phyloP scores from a whole-genome alignment of 2,888 invertebrate genomes.

The Nasonia oneida region DNA sequence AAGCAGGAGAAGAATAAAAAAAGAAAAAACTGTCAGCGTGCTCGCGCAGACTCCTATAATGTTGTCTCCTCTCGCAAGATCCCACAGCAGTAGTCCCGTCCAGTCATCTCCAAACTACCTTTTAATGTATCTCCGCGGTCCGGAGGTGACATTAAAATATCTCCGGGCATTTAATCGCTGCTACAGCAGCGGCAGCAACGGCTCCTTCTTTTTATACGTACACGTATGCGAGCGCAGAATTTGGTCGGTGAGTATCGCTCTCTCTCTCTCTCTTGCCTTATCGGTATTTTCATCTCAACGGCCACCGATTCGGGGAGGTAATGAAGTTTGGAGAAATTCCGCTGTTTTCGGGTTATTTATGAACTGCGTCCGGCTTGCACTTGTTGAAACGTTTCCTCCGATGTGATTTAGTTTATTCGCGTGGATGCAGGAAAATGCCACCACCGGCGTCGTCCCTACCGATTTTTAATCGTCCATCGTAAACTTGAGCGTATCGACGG shows the following conservation, averaged over 20 bases:
- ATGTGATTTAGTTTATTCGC: slow-evolving; percentile 16
- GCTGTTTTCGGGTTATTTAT: slow-evolving; percentile 25
- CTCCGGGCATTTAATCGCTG: slow-evolving; percentile 52
- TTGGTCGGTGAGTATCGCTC: not conserved
- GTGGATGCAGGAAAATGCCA: not conserved
- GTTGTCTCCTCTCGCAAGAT: slow-evolving; percentile 28
- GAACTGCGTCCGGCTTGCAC: slow-evolving; percentile 11
- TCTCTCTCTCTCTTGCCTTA: slow-evolving; percentile 43
- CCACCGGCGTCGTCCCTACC: not conserved
- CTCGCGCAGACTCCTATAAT: slow-evolving; percentile 47
- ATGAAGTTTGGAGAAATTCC: not conserved
- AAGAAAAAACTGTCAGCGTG: slow-evolving; percentile 49
- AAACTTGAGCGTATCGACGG: not conserved
- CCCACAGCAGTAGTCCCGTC: slow-evolving; percentile 62
- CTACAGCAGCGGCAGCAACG: not conserved
- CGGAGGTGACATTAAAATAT: slow-evolving; percentile 60
- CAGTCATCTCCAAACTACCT: slow-evolving; percentile 77
- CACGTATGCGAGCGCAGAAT: not conserved
- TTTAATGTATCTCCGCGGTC: slow-evolving; percentile 71
- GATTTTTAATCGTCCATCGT: slow-evolving; percentile 3
- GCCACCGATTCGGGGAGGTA: slow-evolving; percentile 1
- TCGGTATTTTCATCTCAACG: slow-evolving; percentile 48
- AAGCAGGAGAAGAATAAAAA: slow-evolving; percentile 12
- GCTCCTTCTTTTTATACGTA: slow-evolving; percentile 12
- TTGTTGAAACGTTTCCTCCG: not conserved